Percentiles rank a stretch among this genome's conserved stretches.
These are phyloP conservation scores for Ataeniobius toweri DNA, from an alignment of 2,797 vertebrate species.

Conservation along the genomic window DNA sequence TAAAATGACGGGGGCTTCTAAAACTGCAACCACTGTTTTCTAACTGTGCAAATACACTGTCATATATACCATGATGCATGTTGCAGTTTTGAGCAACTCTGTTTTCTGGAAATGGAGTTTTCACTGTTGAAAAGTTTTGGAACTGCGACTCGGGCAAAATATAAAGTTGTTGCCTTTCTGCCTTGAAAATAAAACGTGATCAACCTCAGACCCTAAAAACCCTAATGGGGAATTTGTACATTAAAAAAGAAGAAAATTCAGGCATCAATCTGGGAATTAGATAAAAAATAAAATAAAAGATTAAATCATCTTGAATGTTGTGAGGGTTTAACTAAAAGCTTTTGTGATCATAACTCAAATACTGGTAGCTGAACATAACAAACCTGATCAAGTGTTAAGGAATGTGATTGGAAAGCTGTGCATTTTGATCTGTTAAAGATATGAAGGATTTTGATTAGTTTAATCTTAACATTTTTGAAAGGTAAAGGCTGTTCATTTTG, in stretches of 20 bases:
- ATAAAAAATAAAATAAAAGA: slow-evolving; percentile 20
- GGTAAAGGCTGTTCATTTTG: slow-evolving; percentile 63
- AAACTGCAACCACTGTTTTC: not conserved
- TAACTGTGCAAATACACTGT: slow-evolving; percentile 5
- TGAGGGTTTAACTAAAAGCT: slow-evolving; percentile 36
- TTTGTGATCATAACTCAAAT: slow-evolving; percentile 34
- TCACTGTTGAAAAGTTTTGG: not conserved
- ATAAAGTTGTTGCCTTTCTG: not conserved
- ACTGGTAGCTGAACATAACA: slow-evolving; percentile 14
- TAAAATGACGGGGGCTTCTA: not conserved
- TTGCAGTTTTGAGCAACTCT: not conserved
- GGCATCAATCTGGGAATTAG: slow-evolving; percentile 50
- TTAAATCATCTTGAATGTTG: slow-evolving; percentile 42
- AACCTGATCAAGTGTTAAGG: slow-evolving; percentile 5
- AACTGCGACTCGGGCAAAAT: not conserved
- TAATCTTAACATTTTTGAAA: slow-evolving; percentile 57
- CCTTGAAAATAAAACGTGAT: not conserved
- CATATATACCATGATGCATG: not conserved
- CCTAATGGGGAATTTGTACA: slow-evolving; percentile 19
- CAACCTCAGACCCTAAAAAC: not conserved
- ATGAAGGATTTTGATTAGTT: slow-evolving; percentile 64
- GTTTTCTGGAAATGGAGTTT: slow-evolving; percentile 12
- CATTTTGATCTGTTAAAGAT: slow-evolving; percentile 45
- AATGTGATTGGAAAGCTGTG: slow-evolving; percentile 52
- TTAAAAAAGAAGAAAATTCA: slow-evolving; percentile 18